Evolutionary conservation across 1,140 invertebrate genomes (phyloP).

Genomic region (Procambarus virginalis): DNA sequence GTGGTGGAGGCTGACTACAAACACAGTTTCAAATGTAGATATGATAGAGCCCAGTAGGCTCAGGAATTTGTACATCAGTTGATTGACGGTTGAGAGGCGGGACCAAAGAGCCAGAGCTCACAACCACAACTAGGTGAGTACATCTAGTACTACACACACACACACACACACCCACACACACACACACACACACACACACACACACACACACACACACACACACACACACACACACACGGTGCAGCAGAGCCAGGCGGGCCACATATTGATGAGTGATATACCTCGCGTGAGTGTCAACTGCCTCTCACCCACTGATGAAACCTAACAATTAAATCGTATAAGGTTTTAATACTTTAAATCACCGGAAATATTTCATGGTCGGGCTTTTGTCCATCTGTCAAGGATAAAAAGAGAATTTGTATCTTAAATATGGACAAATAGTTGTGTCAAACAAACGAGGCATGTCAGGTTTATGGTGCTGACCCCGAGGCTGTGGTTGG

Average conservation of each 20-base stretch:
- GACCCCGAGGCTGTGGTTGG: neutral
- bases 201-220: constrained; percentile 34
- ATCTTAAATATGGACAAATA: constrained; percentile 1
- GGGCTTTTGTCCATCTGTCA: constrained; percentile 35
- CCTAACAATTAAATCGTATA: constrained; percentile 20
- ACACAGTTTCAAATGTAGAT: too few species aligned
- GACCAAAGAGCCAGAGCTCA: too few species aligned
- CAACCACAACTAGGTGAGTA: too few species aligned
- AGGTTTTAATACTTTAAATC: constrained; percentile 47
- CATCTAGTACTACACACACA: too few species aligned
- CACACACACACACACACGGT: neutral
- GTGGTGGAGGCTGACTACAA: too few species aligned
- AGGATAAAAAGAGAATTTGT: constrained; percentile 10
- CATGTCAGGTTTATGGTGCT: neutral
- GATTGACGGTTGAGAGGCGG: too few species aligned
- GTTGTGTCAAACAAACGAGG: constrained; percentile 8
- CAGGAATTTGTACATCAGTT: too few species aligned
- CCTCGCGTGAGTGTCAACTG: neutral
- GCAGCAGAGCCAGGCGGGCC: too few species aligned
- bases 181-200: constrained; percentile 37
- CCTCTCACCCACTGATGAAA: constrained; percentile 19
- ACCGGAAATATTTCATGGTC: constrained; percentile 31
- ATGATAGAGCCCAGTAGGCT: too few species aligned
- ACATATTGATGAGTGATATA: constrained; percentile 8
- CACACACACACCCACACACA: constrained; percentile 25